These are phyloP conservation scores for Luperina nickerlii DNA, from an alignment of 2,888 invertebrate species.

Conservation along the genomic window DNA sequence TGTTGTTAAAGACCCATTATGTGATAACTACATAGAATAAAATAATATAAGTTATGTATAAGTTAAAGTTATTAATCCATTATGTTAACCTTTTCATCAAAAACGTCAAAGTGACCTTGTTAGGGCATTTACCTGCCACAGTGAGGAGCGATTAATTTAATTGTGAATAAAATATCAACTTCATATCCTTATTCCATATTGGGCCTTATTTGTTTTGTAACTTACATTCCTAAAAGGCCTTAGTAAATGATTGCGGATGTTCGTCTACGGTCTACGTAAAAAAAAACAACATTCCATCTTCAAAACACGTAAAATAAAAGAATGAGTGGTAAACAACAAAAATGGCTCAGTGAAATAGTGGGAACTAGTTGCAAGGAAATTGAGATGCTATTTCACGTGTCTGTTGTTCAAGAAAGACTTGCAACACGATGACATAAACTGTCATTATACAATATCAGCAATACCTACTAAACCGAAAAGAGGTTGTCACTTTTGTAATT, in stretches of 20 bases:
- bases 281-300: slow-evolving; percentile 56
- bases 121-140: slow-evolving; percentile 57
- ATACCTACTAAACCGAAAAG: slow-evolving; percentile 40
- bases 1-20: background rate
- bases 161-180: slow-evolving; percentile 42
- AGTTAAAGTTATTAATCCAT: background rate
- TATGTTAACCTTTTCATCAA: slow-evolving; percentile 42
- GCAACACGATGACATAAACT: slow-evolving; percentile 48
- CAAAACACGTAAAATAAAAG: slow-evolving; percentile 9
- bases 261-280: slow-evolving; percentile 37
- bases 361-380: slow-evolving; percentile 18
- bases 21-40: background rate
- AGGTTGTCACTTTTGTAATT: slow-evolving; percentile 46
- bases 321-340: slow-evolving; percentile 1
- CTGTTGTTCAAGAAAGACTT: slow-evolving; percentile 23
- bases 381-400: slow-evolving; percentile 15
- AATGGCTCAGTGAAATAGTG: slow-evolving; percentile 7
- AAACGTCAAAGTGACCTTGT: slow-evolving; percentile 59
- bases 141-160: slow-evolving; percentile 30
- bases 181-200: slow-evolving; percentile 48
- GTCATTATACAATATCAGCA: slow-evolving; percentile 56
- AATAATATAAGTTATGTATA: background rate
- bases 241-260: slow-evolving; percentile 54
- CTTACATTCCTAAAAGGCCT: slow-evolving; percentile 26
- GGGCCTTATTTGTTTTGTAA: slow-evolving; percentile 44